Conservation (phyloP, 2,888 invertebrate species). For the Hartigia nigra region DNA sequence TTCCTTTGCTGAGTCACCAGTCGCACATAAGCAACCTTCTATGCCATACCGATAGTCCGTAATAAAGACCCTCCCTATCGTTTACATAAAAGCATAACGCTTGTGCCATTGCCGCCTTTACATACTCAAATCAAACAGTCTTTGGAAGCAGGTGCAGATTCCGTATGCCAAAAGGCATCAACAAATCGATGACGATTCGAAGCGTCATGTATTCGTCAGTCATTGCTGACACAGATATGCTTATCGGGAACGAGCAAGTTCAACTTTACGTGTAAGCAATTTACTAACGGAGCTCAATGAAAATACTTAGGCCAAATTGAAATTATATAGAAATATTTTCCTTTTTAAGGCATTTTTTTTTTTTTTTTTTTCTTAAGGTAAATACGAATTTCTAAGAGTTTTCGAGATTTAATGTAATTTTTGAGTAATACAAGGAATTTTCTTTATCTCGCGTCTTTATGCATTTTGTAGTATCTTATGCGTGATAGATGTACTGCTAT, state of each 20-base stretch:
- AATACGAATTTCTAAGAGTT: too few relatives aligned
- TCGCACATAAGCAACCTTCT: constrained; percentile 5
- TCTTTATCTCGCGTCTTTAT: neutral
- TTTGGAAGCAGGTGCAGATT: neutral
- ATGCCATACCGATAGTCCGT: constrained; percentile 3
- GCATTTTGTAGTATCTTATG: neutral
- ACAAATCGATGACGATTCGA: neutral
- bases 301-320: neutral
- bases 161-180: neutral
- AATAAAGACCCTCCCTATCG: neutral
- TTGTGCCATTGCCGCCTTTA: neutral
- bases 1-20: constrained; percentile 52
- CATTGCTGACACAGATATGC: neutral
- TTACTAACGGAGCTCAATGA: neutral
- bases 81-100: neutral
- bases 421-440: too few relatives aligned
- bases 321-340: too few relatives aligned
- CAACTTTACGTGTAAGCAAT: neutral
- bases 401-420: too few relatives aligned
- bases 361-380: too few relatives aligned
- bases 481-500: neutral
- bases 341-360: too few relatives aligned
- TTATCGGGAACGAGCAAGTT: neutral
- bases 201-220: neutral
- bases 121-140: neutral